Evolutionary conservation across 1,140 invertebrate species (phyloP).

Genomic region (Drosophila albomicans): DNA sequence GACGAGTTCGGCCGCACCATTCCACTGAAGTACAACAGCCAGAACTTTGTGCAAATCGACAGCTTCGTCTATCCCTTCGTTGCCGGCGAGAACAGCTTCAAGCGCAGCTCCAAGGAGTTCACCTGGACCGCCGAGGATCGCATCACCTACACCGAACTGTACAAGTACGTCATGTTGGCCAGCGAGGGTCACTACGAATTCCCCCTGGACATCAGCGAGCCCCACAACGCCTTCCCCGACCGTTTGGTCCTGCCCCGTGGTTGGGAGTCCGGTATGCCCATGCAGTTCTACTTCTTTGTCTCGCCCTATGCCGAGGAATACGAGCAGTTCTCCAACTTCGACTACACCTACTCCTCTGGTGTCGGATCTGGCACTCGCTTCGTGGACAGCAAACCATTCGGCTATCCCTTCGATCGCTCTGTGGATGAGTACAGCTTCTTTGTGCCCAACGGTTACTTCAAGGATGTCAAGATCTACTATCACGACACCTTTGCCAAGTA

Average conservation of each 20-base stretch:
- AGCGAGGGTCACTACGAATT: slow-evolving; percentile 85
- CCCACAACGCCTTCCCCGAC: slow-evolving; percentile 87
- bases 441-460: slow-evolving; percentile 81
- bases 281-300: slow-evolving; percentile 87
- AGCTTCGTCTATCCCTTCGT: slow-evolving; percentile 88
- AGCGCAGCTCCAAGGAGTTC: slow-evolving; percentile 89
- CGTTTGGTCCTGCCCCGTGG: slow-evolving; percentile 87
- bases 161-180: slow-evolving; percentile 86
- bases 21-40: slow-evolving; percentile 87
- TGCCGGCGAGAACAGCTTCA: slow-evolving; percentile 88
- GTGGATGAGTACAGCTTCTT: slow-evolving; percentile 83
- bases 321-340: slow-evolving; percentile 68
- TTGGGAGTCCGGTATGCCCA: slow-evolving; percentile 87
- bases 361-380: slow-evolving; percentile 74
- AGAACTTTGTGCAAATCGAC: slow-evolving; percentile 89
- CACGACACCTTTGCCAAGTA: slow-evolving; percentile 85
- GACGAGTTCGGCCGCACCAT: slow-evolving; percentile 86
- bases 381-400: slow-evolving; percentile 75
- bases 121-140: slow-evolving; percentile 88
- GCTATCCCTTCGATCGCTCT: slow-evolving; percentile 85
- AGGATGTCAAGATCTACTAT: slow-evolving; percentile 83
- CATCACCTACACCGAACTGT: slow-evolving; percentile 87
- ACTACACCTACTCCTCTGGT: slow-evolving; percentile 65
- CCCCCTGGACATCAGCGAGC: slow-evolving; percentile 85
- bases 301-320: slow-evolving; percentile 80